Base-by-base conservation (phyloP, 37 sponge, comb jelly and placozoan genomes). In the Cladorhizidae sp. region DNA sequence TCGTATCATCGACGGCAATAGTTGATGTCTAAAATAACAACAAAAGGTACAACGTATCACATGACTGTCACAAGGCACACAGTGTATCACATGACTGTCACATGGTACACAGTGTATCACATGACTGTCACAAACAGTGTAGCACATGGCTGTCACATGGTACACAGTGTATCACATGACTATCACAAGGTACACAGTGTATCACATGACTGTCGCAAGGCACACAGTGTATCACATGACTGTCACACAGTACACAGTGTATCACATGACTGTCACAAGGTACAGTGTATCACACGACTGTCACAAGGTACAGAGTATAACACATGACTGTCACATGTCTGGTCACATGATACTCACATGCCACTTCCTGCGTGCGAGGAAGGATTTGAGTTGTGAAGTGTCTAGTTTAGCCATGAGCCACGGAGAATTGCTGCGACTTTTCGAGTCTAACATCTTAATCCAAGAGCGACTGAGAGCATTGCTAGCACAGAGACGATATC, bases 401-500 rank as follows among this genome's bases (percentile, higher is more conserved):
- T 87, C 87, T 2, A 87, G 70, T 2, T 54, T 50, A 0, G 87
- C 76, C 87, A 87, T 87, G 3, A 81, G 87, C 87, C 87, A 87
- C 0, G 86, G 80, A 12, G 86, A 74, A 3, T 23, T 50, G 51
- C 37, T 11, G 15, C 56, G 22, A 0, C 38, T 57, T 25, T 17
- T 21, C 15, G 31, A 42, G 1, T 40, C 31, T 35, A 84, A 41
- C 33, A 67, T 70, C 56, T 54, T 64, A 61, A 89, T 89, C 89
- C 89, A 89, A 17, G 57, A 15, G 43, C 83, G 89, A 8, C 68
- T 40, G 0, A 63, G 57, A 3, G 80, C 83, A 15, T 58, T 39
- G 12, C 42, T 40, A 42, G 80, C 84, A 65, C 43, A 67, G 74
- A 83, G 50, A 58, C 89, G 84, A 38, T 67, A 43, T 58, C 88